Conservation (phyloP, 2,888 invertebrate species). For the Diarsia rubi region DNA sequence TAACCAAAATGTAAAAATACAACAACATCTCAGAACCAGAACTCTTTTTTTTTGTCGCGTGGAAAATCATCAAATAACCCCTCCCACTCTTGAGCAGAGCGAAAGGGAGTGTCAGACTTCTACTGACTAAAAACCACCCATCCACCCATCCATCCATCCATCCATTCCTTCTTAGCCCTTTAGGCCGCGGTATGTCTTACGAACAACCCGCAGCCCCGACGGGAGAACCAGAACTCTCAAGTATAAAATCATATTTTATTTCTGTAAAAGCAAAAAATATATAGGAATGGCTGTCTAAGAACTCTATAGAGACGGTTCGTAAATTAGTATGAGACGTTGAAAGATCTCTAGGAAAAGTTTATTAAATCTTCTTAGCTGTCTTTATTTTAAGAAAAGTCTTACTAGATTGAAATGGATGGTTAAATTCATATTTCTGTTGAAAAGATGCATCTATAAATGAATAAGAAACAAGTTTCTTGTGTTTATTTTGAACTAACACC, state of each 20-base stretch:
- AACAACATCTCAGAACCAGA: not conserved
- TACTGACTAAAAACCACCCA: too few species aligned
- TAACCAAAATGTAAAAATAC: not conserved
- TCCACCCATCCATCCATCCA: too few species aligned
- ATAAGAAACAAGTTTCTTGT: not conserved
- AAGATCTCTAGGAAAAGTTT: constrained; percentile 1
- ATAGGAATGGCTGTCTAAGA: not conserved
- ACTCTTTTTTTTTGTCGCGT: too few species aligned
- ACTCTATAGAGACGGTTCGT: not conserved
- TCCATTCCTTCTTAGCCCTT: too few species aligned
- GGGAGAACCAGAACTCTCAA: not conserved
- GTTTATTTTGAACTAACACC: not conserved
- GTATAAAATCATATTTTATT: constrained; percentile 8
- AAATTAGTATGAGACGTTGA: not conserved
- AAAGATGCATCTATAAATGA: not conserved
- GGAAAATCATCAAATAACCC: too few species aligned
- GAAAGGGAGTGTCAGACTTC: too few species aligned
- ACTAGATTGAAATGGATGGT: not conserved
- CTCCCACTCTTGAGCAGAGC: too few species aligned
- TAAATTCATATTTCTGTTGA: constrained; percentile 5
- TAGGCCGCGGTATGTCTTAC: too few species aligned
- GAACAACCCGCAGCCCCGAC: too few species aligned
- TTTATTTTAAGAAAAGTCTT: not conserved
- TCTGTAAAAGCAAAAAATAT: not conserved
- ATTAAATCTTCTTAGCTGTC: not conserved